Evolutionary conservation across 2,113 vertebrate genomes (phyloP).

Genomic region (Caretta caretta): DNA sequence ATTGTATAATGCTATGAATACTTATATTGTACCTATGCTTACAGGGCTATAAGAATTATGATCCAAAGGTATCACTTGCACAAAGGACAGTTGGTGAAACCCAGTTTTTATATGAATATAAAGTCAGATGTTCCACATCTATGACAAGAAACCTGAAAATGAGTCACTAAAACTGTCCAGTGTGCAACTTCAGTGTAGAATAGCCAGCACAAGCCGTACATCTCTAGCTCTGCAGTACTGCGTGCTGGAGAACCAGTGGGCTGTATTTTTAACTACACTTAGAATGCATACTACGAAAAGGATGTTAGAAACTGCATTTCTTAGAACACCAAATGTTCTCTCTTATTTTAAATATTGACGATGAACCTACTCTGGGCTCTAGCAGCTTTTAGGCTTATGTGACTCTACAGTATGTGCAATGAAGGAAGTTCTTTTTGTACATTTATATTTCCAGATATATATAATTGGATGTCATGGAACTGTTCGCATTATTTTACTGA

Average conservation of each 20-base stretch:
- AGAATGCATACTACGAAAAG: slow-evolving; percentile 42
- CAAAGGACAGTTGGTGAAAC: slow-evolving; percentile 48
- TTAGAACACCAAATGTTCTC: slow-evolving; percentile 19
- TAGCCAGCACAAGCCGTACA: not conserved
- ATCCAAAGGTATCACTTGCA: slow-evolving; percentile 11
- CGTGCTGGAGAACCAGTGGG: slow-evolving; percentile 22
- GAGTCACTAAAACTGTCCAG: slow-evolving; percentile 21
- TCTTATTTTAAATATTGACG: not conserved
- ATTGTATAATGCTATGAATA: not conserved
- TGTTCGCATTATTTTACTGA: not conserved
- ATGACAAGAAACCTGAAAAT: not conserved
- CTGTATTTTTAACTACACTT: slow-evolving; percentile 70
- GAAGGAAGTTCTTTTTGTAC: not conserved
- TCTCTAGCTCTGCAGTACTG: slow-evolving; percentile 54
- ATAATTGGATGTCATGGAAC: not conserved
- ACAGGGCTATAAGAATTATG: accelerated
- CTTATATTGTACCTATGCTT: not conserved
- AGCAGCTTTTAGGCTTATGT: not conserved
- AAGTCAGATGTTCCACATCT: slow-evolving; percentile 33
- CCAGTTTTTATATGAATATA: slow-evolving; percentile 38
- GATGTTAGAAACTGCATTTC: slow-evolving; percentile 48
- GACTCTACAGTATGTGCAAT: not conserved
- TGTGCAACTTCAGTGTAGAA: slow-evolving; percentile 17
- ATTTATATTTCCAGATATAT: accelerated
- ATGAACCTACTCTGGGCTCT: not conserved